A percentile compares a stretch with the other conserved stretches of the same genome.
Evolutionary conservation across 2,797 vertebrate genomes (phyloP).

Genomic region (Halcyon chelicuti): DNA sequence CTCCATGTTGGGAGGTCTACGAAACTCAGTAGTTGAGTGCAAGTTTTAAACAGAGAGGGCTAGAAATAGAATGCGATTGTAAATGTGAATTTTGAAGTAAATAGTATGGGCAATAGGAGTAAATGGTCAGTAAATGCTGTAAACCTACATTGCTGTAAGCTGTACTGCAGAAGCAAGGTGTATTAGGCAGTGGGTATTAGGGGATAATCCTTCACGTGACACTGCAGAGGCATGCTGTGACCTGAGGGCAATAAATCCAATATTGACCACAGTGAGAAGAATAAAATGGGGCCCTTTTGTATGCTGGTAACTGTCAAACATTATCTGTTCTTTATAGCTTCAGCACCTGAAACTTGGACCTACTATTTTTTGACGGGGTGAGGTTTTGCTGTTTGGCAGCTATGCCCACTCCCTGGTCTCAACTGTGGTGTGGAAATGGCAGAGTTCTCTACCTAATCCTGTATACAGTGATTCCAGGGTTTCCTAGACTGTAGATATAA

Average conservation of each 20-base stretch:
- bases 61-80: neutral
- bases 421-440: neutral
- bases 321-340: neutral
- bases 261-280: neutral
- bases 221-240: neutral
- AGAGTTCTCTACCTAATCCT: neutral
- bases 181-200: too few species aligned
- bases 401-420: accelerated
- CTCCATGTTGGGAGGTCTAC: neutral
- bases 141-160: accelerated
- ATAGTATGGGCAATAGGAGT: neutral
- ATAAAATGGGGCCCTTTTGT: neutral
- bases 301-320: neutral
- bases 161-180: neutral
- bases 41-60: neutral
- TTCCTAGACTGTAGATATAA: neutral
- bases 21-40: neutral
- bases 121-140: neutral
- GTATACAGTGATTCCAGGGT: neutral
- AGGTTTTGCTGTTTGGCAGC: neutral
- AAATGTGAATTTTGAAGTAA: neutral
- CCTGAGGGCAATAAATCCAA: too few species aligned
- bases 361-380: neutral
- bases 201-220: neutral
- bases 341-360: neutral